A percentile compares a stretch with the other conserved stretches of the same genome.
Evolutionary conservation across 2,797 vertebrate species (phyloP).

Genomic region (Xenops minutus): DNA sequence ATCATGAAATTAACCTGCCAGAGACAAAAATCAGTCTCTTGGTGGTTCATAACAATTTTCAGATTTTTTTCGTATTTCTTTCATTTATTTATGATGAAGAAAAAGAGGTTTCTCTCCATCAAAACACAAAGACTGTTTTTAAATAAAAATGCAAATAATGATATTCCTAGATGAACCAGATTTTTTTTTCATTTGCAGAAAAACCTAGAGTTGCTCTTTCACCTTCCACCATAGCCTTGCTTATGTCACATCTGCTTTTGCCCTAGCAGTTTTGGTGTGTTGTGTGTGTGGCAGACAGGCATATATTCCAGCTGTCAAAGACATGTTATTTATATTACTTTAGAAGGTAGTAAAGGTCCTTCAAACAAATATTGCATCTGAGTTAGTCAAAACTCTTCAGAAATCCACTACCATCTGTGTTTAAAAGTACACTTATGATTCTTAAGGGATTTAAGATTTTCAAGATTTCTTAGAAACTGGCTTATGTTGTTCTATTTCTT

Average conservation of each 20-base stretch:
- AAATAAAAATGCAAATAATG: neutral
- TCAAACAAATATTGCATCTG: neutral
- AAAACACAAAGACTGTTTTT: neutral
- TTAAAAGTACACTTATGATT: neutral
- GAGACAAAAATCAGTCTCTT: neutral
- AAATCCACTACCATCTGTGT: neutral
- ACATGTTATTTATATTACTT: neutral
- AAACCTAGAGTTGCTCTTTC: neutral
- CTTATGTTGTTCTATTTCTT: neutral
- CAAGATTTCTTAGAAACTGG: neutral
- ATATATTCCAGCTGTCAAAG: constrained; percentile 14
- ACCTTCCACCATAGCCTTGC: neutral
- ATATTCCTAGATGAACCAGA: neutral
- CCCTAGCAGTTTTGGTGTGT: neutral
- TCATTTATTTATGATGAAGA: neutral
- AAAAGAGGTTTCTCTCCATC: neutral
- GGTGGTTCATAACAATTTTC: neutral
- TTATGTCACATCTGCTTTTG: neutral
- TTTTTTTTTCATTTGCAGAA: neutral
- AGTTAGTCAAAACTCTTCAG: neutral
- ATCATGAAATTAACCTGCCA: neutral
- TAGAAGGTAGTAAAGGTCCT: neutral
- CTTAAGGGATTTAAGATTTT: neutral
- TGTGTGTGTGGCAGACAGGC: constrained; percentile 25
- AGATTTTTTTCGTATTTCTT: neutral